phyloP scores from a whole-genome alignment of 64 coral and sea anemone genomes.

The Acropora tenuis region DNA sequence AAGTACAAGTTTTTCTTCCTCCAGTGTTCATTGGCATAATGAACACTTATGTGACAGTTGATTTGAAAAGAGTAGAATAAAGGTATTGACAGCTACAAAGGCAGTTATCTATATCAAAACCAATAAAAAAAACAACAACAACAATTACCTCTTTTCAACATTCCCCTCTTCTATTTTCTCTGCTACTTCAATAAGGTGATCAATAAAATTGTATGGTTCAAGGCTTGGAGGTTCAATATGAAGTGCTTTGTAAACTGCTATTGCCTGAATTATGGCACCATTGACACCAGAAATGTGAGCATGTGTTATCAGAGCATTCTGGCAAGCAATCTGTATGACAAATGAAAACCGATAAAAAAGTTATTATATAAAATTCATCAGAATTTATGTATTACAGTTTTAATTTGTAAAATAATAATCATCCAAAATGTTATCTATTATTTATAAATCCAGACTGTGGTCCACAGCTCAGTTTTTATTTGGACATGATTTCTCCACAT shows the following conservation, averaged over 20 bases:
- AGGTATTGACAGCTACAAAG: too few relatives aligned
- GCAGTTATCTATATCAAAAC: neutral
- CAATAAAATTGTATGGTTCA: constrained; percentile 68
- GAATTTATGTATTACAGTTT: too few relatives aligned
- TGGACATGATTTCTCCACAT: too few relatives aligned
- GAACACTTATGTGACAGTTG: too few relatives aligned
- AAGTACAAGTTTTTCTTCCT: too few relatives aligned
- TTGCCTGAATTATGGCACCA: constrained; percentile 88
- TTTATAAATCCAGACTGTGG: too few relatives aligned
- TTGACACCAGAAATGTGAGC: constrained; percentile 81
- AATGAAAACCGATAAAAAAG: neutral
- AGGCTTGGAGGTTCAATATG: constrained; percentile 57
- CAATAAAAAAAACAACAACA: neutral
- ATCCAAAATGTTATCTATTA: too few relatives aligned
- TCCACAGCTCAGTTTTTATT: too few relatives aligned
- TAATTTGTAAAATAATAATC: too few relatives aligned
- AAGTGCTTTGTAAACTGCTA: constrained; percentile 73
- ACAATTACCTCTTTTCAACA: neutral
- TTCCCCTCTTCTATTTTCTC: constrained; percentile 38
- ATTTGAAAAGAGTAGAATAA: too few relatives aligned
- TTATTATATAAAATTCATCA: too few relatives aligned
- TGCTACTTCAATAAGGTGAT: constrained; percentile 77
- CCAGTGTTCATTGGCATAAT: too few relatives aligned
- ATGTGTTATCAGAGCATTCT: constrained; percentile 92
- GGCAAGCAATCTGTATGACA: constrained; percentile 60